phyloP scores from a whole-genome alignment of 2,797 vertebrate species.

The Acanthornis magna region DNA sequence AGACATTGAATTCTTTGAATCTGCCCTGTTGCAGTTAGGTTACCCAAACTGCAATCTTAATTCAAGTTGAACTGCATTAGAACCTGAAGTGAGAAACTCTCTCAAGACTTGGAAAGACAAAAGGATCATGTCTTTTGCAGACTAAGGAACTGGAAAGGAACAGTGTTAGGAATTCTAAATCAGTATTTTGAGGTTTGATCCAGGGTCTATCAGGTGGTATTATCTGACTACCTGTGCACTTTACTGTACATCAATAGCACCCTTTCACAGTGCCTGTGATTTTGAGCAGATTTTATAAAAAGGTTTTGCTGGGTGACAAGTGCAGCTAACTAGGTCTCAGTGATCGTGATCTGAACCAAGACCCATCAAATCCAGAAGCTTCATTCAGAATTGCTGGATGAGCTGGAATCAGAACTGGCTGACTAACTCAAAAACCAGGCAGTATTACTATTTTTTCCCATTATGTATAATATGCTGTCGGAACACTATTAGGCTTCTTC shows the following conservation, averaged over 20 bases:
- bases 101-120: background rate
- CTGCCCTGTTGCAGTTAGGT: background rate
- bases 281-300: background rate
- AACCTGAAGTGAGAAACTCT: background rate
- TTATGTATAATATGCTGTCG: background rate
- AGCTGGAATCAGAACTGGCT: background rate
- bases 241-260: background rate
- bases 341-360: background rate
- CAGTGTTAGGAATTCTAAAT: background rate
- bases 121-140: background rate
- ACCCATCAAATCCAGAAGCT: background rate
- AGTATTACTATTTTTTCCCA: background rate
- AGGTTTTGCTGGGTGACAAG: background rate
- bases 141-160: background rate
- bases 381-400: background rate
- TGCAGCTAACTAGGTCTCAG: background rate
- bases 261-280: background rate
- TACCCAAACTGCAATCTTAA: background rate
- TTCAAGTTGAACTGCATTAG: background rate
- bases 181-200: background rate
- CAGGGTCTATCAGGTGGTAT: background rate
- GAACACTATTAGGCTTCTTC: background rate
- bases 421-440: background rate
- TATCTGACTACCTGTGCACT: background rate
- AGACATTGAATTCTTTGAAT: background rate